phyloP scores from a whole-genome alignment of 2,113 vertebrate genomes.

The Opisthocomus hoazin region DNA sequence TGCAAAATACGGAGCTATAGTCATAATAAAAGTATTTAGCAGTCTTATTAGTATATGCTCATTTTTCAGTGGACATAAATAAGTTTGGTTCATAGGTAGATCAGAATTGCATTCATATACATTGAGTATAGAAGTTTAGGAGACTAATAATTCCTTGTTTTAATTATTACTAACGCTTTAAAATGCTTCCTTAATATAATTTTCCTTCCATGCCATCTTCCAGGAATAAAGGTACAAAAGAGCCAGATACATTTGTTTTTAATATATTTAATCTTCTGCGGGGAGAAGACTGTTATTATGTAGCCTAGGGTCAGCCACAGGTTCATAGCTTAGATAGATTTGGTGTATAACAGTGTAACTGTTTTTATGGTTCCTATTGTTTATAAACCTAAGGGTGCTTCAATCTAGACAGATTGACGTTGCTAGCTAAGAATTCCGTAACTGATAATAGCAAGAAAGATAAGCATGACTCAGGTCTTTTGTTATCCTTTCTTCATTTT shows the following conservation, averaged over 20 bases:
- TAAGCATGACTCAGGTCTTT: neutral
- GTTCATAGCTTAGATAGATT: neutral
- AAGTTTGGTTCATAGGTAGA: neutral
- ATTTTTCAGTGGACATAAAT: neutral
- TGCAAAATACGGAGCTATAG: neutral
- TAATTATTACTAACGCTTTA: neutral
- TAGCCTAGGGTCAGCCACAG: neutral
- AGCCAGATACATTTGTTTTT: neutral
- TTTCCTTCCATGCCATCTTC: neutral
- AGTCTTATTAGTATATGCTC: neutral
- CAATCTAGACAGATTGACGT: neutral
- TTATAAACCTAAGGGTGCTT: neutral
- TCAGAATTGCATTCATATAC: neutral
- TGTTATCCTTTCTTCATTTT: conserved; percentile 38
- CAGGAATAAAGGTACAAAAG: neutral
- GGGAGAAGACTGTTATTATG: neutral
- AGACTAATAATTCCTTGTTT: neutral
- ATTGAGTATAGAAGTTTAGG: neutral
- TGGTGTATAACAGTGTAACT: neutral
- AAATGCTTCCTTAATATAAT: neutral
- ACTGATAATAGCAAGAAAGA: neutral
- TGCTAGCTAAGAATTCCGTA: neutral
- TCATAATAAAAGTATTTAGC: neutral
- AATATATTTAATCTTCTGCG: neutral
- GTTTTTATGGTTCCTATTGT: neutral